A percentile compares a stretch with the other conserved stretches of the same genome.
Conservation (phyloP, 1,140 invertebrate species). For the Alviniconcha marisindica region DNA sequence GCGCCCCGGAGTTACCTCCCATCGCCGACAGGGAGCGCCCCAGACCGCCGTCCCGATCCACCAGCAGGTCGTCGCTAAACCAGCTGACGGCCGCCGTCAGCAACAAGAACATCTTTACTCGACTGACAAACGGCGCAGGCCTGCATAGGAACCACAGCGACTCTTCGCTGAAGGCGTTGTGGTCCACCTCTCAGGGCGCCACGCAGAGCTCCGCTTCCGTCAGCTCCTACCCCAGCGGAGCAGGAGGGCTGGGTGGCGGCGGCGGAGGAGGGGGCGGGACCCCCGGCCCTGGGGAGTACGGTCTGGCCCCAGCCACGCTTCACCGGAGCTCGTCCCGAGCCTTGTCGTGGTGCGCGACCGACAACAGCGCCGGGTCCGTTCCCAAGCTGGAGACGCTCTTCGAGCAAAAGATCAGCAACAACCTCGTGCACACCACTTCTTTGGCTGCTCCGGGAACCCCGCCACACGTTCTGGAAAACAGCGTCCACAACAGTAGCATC, state of each 20-base stretch:
- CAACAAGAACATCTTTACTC: conserved; percentile 16
- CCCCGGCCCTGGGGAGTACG: too few species aligned
- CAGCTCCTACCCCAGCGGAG: conserved; percentile 7
- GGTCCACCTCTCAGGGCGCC: background rate
- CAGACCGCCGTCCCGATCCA: conserved; percentile 24
- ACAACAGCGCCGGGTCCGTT: conserved; percentile 31
- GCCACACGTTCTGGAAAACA: background rate
- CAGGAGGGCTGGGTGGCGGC: background rate
- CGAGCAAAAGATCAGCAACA: conserved; percentile 37
- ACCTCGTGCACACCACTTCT: background rate
- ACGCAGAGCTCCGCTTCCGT: background rate
- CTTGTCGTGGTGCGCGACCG: conserved; percentile 38
- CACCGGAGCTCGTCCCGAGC: conserved; percentile 22
- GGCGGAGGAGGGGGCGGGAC: background rate
- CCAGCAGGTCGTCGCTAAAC: conserved; percentile 32
- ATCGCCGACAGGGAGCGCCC: conserved; percentile 19
- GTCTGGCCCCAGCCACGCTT: background rate
- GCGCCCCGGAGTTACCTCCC: conserved; percentile 21
- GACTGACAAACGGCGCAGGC: background rate
- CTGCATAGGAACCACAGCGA: conserved; percentile 35
- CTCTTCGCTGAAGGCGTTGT: conserved; percentile 16
- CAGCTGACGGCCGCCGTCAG: conserved; percentile 30
- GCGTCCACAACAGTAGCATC: conserved; percentile 14
- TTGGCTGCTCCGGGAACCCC: background rate
- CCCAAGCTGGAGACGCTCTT: conserved; percentile 41